phyloP scores from a whole-genome alignment of 2,797 vertebrate species.

The Tapera naevia region DNA sequence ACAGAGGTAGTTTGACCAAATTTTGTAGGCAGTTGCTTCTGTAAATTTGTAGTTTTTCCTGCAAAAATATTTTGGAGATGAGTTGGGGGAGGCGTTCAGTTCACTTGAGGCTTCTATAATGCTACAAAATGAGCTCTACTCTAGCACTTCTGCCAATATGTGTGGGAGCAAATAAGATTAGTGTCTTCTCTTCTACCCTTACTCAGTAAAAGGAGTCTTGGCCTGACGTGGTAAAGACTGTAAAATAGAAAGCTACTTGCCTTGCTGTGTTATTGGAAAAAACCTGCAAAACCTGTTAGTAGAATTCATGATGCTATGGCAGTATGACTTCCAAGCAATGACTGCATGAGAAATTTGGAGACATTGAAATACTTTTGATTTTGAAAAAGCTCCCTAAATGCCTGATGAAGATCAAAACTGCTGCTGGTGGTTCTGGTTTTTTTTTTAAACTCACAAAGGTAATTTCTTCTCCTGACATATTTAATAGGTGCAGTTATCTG shows the following conservation, averaged over 20 bases:
- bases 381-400: neutral
- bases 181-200: neutral
- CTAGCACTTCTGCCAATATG: neutral
- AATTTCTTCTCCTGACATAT: neutral
- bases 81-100: neutral
- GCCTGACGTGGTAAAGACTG: neutral
- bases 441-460: neutral
- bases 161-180: neutral
- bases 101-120: neutral
- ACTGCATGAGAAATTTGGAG: neutral
- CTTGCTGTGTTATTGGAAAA: neutral
- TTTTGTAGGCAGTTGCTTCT: neutral
- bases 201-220: neutral
- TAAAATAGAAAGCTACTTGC: neutral
- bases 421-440: neutral
- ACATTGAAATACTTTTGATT: neutral
- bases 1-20: neutral
- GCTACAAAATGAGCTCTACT: neutral
- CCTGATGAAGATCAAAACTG: neutral
- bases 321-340: neutral
- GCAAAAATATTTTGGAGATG: neutral
- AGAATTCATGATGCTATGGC: neutral
- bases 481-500: neutral
- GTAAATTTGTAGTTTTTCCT: neutral
- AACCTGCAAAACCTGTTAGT: neutral